These are phyloP conservation scores for Aulostomus chinensis DNA, from an alignment of 2,797 vertebrate genomes.

Conservation along the genomic window DNA sequence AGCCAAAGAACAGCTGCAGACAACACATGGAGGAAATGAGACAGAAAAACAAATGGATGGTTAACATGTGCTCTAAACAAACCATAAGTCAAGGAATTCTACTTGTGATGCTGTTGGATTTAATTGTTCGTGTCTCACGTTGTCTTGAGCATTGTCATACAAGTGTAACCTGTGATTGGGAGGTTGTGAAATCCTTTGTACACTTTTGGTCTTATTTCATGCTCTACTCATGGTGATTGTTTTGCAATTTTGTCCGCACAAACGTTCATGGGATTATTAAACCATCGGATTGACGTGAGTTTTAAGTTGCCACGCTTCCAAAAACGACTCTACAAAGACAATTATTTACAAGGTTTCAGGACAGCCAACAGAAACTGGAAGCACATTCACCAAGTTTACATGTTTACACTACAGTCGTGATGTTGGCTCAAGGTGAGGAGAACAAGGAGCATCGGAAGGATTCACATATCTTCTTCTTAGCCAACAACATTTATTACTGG, in stretches of 20 bases:
- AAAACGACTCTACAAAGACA: constrained; percentile 51
- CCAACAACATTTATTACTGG: constrained; percentile 53
- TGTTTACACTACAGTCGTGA: constrained; percentile 79
- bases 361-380: constrained; percentile 76
- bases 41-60: constrained; percentile 21
- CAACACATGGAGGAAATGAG: constrained; percentile 20
- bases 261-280: constrained; percentile 45
- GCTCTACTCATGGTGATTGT: constrained; percentile 49
- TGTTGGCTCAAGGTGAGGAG: constrained; percentile 60
- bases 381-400: constrained; percentile 81
- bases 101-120: constrained; percentile 52
- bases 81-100: constrained; percentile 43
- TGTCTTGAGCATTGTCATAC: constrained; percentile 58
- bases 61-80: constrained; percentile 43
- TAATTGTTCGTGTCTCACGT: constrained; percentile 55
- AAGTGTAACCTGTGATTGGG: constrained; percentile 40
- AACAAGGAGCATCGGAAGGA: constrained; percentile 45
- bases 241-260: constrained; percentile 57
- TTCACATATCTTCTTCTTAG: constrained; percentile 69
- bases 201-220: constrained; percentile 58
- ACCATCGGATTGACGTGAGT: too few relatives aligned
- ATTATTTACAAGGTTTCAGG: constrained; percentile 44
- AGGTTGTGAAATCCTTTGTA: constrained; percentile 60
- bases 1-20: constrained; percentile 62
- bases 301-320: constrained; percentile 63